phyloP scores from a whole-genome alignment of 2,888 invertebrate genomes.

The Apamea epomidion region DNA sequence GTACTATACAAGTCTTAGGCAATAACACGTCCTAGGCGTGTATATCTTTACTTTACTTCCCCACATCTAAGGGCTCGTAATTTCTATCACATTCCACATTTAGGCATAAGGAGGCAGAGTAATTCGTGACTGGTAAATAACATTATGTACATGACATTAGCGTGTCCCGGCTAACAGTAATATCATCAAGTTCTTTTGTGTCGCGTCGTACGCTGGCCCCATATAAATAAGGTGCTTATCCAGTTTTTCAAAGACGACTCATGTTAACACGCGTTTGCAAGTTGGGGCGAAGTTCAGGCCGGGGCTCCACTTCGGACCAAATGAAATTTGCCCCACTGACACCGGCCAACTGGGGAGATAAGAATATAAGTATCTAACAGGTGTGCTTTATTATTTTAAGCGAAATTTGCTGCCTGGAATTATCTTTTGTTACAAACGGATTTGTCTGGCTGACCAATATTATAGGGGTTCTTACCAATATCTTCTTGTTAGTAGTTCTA shows the following conservation, averaged over 20 bases:
- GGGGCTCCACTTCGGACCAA: constrained; percentile 76
- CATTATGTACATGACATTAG: constrained; percentile 87
- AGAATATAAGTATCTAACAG: constrained; percentile 73
- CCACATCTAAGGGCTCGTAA: constrained; percentile 66
- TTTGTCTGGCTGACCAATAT: constrained; percentile 42
- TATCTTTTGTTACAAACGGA: constrained; percentile 47
- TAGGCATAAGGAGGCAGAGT: constrained; percentile 73
- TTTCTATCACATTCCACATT: constrained; percentile 72
- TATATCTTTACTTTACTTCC: constrained; percentile 61
- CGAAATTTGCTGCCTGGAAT: constrained; percentile 56
- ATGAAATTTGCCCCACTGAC: constrained; percentile 88
- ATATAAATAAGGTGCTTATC: constrained; percentile 89
- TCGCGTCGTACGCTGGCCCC: constrained; percentile 86
- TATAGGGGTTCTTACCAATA: constrained; percentile 15
- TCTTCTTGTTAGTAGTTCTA: constrained; percentile 17
- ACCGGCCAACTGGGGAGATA: constrained; percentile 74
- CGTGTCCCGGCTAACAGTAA: constrained; percentile 83
- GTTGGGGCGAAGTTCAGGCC: constrained; percentile 81
- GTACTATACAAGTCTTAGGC: constrained; percentile 37
- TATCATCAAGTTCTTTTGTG: constrained; percentile 88
- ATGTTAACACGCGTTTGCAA: constrained; percentile 88
- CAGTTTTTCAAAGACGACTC: constrained; percentile 88
- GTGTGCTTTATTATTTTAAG: constrained; percentile 77
- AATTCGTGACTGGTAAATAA: constrained; percentile 83
- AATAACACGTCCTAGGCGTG: constrained; percentile 65